These are phyloP conservation scores for Scolopax rusticola DNA, from an alignment of 2,797 vertebrate genomes.

Conservation along the genomic window DNA sequence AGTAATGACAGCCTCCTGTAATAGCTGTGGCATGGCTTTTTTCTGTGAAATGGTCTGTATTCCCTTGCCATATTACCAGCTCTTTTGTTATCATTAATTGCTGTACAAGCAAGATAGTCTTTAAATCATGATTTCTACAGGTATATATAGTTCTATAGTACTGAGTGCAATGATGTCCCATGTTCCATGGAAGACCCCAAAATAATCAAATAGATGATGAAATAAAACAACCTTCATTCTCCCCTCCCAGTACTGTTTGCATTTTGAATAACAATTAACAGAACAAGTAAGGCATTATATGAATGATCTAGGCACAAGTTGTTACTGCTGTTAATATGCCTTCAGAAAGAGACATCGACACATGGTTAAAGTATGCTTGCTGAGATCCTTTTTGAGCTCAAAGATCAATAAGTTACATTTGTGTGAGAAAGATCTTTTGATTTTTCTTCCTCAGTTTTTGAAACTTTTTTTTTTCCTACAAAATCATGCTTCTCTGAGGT, in stretches of 20 bases:
- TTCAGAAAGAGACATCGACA: background rate
- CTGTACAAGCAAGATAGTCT: background rate
- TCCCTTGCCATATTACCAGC: background rate
- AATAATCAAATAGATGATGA: background rate
- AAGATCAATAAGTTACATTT: constrained; percentile 7
- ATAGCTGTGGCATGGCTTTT: background rate
- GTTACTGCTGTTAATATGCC: background rate
- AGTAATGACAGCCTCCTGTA: background rate
- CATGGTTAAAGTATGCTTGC: constrained; percentile 15
- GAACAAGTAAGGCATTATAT: constrained; percentile 43
- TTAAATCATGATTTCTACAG: background rate
- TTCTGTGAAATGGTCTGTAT: background rate
- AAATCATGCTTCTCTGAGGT: background rate
- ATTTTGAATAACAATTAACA: constrained; percentile 61
- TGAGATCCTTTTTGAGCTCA: background rate
- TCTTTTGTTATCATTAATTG: background rate
- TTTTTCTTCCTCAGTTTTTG: background rate
- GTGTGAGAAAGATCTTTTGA: background rate
- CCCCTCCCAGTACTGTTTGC: background rate
- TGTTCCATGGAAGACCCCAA: background rate
- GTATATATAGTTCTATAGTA: background rate
- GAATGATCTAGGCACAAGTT: background rate
- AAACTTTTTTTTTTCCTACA: background rate
- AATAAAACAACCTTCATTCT: constrained; percentile 38
- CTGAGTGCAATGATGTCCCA: background rate